Base-by-base conservation (phyloP, 2,113 vertebrate species). In the Callipepla californica region DNA sequence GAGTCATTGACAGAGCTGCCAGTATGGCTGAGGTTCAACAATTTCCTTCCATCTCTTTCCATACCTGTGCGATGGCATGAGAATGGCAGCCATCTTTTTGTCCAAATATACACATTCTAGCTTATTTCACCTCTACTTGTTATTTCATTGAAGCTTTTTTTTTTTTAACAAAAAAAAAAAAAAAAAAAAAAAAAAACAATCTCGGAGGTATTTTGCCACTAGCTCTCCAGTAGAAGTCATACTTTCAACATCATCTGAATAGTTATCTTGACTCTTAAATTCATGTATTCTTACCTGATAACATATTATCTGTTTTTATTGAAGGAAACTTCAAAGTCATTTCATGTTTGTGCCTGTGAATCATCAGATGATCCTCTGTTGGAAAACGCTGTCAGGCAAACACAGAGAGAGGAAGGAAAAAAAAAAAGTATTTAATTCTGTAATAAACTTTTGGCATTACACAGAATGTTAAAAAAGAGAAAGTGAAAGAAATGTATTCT, bases 281-380 rank as follows among this genome's bases (percentile, higher is more conserved):
- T 93, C 5, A 3, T 92, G 78, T 91, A 89, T 94, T 96, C 98
- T 98, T 98, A 99, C 99, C 99, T 98, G 99, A 99, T 97, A 99
- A 97, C 98, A 99, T 98, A 98, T 98, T 99, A 98, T 99, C 99
- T 88, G 98, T 99, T 98, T 99, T 99, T 98, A 99, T 99, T 96
- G 99, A 99, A 92, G 99, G 98, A 96, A 99, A 99, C 98, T 99
- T 99, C 96, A 99, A 98, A 97, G 99, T 99, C 99, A 99, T 99
- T 98, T 99, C 99, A 98, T 99, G 99, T 98, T 99, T 99, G 98
- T 99, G 99, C 97, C 99, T 98, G 96, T 99, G 99, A 97, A 99
- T 99, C 99, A 99, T 99, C 97, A 99, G 98, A 97, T 99, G 99
- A 98, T 99, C 99, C 96, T 99, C 99, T 53, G 99, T 99, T 93